phyloP scores from a whole-genome alignment of 2,888 invertebrate genomes.

The Amiota communis region DNA sequence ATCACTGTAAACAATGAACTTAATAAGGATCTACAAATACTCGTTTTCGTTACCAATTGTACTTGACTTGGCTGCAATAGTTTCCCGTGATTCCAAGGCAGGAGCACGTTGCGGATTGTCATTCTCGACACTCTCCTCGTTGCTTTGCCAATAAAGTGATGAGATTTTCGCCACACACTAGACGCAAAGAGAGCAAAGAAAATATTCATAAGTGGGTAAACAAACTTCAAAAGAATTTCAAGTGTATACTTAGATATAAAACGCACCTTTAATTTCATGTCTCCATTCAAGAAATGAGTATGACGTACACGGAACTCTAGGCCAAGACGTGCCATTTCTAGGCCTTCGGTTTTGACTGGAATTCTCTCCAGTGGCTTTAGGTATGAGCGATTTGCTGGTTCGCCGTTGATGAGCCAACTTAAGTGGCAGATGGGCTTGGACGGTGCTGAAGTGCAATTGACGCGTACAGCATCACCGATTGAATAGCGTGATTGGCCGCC shows the following conservation, averaged over 20 bases:
- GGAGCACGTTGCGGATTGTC: constrained; percentile 83
- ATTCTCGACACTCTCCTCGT: constrained; percentile 90
- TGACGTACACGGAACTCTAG: constrained; percentile 86
- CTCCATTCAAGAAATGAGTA: constrained; percentile 86
- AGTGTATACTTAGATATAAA: background rate
- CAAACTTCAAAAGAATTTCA: background rate
- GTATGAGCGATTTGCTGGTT: constrained; percentile 78
- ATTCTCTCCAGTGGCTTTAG: constrained; percentile 75
- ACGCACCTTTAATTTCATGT: constrained; percentile 85
- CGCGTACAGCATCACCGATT: constrained; percentile 85
- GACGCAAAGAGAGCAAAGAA: constrained; percentile 26
- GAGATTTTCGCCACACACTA: constrained; percentile 90
- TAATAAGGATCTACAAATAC: background rate
- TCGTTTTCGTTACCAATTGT: constrained; percentile 76
- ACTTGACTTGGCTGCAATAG: constrained; percentile 79
- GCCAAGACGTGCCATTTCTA: constrained; percentile 84
- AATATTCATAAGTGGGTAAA: background rate
- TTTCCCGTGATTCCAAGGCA: constrained; percentile 84
- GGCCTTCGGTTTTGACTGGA: constrained; percentile 76
- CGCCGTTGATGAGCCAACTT: constrained; percentile 90
- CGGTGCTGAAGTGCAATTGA: constrained; percentile 89
- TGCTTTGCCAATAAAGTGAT: constrained; percentile 88
- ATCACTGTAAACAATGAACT: background rate
- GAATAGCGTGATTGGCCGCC: constrained; percentile 87
- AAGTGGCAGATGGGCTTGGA: constrained; percentile 88